Conservation (phyloP, 1,140 invertebrate species). For the Lethrus apterus region DNA sequence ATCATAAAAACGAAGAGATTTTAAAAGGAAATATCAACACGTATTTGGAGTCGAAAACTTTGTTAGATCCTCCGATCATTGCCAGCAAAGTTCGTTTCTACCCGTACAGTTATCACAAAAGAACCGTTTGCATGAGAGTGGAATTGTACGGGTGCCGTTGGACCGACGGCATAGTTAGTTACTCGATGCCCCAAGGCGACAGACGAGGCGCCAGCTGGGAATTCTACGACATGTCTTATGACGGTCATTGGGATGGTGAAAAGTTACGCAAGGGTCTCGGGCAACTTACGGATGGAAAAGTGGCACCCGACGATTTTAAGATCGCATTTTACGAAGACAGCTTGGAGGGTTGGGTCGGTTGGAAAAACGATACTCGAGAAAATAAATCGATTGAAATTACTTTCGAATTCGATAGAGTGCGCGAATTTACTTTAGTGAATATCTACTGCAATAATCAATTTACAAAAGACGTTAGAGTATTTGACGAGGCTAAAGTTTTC, state of each 20-base stretch:
- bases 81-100: slow-evolving; percentile 66
- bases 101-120: slow-evolving; percentile 61
- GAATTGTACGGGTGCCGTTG: slow-evolving; percentile 69
- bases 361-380: slow-evolving; percentile 73
- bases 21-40: slow-evolving; percentile 76
- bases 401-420: slow-evolving; percentile 81
- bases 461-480: slow-evolving; percentile 73
- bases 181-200: slow-evolving; percentile 76
- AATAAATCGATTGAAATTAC: slow-evolving; percentile 62
- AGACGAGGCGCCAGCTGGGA: slow-evolving; percentile 61
- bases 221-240: slow-evolving; percentile 73
- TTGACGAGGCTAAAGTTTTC: slow-evolving; percentile 66
- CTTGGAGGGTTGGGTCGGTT: slow-evolving; percentile 80
- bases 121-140: slow-evolving; percentile 72
- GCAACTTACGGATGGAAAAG: slow-evolving; percentile 65
- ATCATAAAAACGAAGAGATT: slow-evolving; percentile 60
- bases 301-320: slow-evolving; percentile 62
- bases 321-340: slow-evolving; percentile 54
- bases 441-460: slow-evolving; percentile 80
- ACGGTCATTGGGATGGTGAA: slow-evolving; percentile 52
- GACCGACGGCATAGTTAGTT: slow-evolving; percentile 67
- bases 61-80: slow-evolving; percentile 63
- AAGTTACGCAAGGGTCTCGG: slow-evolving; percentile 69
- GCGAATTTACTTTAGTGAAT: slow-evolving; percentile 80
- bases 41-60: slow-evolving; percentile 65